Conservation (phyloP, 1,140 invertebrate genomes). For the Metopolophium dirhodum region DNA sequence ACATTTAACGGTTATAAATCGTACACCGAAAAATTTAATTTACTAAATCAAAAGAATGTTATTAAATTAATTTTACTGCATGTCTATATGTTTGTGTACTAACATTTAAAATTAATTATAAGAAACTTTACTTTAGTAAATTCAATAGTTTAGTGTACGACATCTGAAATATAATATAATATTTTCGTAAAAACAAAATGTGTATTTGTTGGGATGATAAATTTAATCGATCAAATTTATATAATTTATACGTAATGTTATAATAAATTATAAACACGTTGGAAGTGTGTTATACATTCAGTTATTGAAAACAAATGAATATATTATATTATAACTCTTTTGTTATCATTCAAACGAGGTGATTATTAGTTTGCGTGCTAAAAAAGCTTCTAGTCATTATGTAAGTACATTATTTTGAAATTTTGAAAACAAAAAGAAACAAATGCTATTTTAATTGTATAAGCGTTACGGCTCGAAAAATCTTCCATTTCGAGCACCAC, state of each 20-base stretch:
- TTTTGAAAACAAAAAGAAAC: background rate
- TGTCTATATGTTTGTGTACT: background rate
- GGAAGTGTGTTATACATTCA: background rate
- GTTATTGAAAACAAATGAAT: too few relatives aligned
- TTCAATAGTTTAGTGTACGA: too few relatives aligned
- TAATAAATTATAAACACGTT: background rate
- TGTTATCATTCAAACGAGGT: background rate
- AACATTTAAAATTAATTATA: background rate
- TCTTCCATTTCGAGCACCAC: background rate
- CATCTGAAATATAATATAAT: too few relatives aligned
- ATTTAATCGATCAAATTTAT: background rate
- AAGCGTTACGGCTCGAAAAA: background rate
- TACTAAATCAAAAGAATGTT: background rate
- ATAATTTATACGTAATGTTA: background rate
- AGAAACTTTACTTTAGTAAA: background rate
- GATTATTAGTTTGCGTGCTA: background rate
- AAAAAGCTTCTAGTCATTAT: background rate
- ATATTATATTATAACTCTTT: background rate
- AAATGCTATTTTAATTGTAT: background rate
- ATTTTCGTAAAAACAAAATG: too few relatives aligned
- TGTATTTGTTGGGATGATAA: too few relatives aligned
- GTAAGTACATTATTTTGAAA: background rate
- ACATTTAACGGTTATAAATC: background rate
- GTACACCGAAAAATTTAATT: background rate
- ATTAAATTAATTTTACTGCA: background rate